These are phyloP conservation scores for Eurytoma adleriae DNA, from an alignment of 2,888 invertebrate genomes.

Conservation along the genomic window DNA sequence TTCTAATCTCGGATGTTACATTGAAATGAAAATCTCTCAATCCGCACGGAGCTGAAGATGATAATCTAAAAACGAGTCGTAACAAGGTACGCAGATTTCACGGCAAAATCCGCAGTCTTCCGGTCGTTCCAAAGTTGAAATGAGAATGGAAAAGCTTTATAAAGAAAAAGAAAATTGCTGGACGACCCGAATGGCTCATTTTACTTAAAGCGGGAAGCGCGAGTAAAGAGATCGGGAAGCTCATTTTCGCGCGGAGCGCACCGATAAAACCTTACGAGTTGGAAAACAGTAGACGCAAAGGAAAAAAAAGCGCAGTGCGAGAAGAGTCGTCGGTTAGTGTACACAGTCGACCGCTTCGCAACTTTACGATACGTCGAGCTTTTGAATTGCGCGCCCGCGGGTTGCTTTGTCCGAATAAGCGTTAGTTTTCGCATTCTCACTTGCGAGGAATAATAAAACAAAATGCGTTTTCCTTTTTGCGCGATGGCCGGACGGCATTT, in stretches of 20 bases:
- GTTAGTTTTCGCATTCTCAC: conserved; percentile 47
- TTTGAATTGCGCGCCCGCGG: conserved; percentile 7
- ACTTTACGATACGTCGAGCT: neutral
- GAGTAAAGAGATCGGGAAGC: conserved; percentile 17
- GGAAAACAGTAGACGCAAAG: neutral
- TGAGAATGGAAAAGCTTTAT: conserved; percentile 1
- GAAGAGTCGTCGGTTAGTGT: neutral
- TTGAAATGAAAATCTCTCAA: too few species aligned
- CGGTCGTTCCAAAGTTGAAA: conserved; percentile 15
- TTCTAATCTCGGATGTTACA: too few species aligned
- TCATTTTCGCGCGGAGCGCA: conserved; percentile 27
- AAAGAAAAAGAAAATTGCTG: conserved; percentile 35
- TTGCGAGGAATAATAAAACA: neutral
- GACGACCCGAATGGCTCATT: conserved; percentile 50
- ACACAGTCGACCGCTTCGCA: neutral
- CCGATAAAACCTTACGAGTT: conserved; percentile 12
- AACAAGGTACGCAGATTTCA: conserved; percentile 3
- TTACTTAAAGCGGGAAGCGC: conserved; percentile 42
- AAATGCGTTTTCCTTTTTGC: conserved; percentile 19
- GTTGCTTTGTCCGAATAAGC: conserved; percentile 57
- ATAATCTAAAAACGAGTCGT: neutral
- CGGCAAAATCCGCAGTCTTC: conserved; percentile 37
- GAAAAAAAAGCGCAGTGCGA: neutral
- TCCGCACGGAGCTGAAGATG: too few species aligned
- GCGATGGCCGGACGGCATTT: conserved; percentile 14